Percentiles rank a stretch among this genome's conserved stretches.
These are phyloP conservation scores for Silurus lanzhouensis DNA, from an alignment of 2,797 vertebrate species.

Conservation along the genomic window DNA sequence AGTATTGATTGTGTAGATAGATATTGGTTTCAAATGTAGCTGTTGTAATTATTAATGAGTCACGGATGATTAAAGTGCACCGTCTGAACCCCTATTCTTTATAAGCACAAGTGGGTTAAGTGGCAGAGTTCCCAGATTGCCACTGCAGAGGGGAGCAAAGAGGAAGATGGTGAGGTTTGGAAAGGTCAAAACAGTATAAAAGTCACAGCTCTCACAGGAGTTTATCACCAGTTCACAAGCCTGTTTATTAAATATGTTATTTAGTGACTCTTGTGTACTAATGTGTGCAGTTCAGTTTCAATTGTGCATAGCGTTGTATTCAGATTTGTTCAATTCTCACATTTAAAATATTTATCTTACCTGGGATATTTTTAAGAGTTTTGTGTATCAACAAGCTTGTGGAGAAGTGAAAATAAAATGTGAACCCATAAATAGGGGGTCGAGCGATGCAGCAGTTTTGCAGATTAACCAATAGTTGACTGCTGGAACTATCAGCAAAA, in stretches of 20 bases:
- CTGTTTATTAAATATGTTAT: background rate
- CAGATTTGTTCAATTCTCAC: too few relatives aligned
- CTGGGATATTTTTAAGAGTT: too few relatives aligned
- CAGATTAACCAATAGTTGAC: too few relatives aligned
- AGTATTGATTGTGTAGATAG: conserved; percentile 6
- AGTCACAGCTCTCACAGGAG: background rate
- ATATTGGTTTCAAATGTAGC: background rate
- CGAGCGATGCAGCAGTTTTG: too few relatives aligned
- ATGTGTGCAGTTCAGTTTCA: background rate
- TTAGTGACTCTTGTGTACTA: background rate
- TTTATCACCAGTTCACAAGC: background rate
- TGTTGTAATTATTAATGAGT: conserved; percentile 24
- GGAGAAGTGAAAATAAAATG: background rate
- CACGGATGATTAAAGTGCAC: conserved; percentile 1
- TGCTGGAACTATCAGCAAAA: too few relatives aligned
- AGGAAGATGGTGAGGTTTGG: background rate
- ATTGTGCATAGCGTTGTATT: too few relatives aligned
- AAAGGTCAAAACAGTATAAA: conserved; percentile 1
- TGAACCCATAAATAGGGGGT: background rate
- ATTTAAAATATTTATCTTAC: too few relatives aligned
- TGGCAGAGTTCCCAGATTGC: background rate
- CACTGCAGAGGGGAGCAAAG: background rate
- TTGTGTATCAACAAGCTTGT: background rate
- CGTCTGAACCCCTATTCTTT: background rate
- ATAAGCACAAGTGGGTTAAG: background rate